These are phyloP conservation scores for Scaptomyza caliginosa DNA, from an alignment of 2,888 invertebrate species.

Conservation along the genomic window DNA sequence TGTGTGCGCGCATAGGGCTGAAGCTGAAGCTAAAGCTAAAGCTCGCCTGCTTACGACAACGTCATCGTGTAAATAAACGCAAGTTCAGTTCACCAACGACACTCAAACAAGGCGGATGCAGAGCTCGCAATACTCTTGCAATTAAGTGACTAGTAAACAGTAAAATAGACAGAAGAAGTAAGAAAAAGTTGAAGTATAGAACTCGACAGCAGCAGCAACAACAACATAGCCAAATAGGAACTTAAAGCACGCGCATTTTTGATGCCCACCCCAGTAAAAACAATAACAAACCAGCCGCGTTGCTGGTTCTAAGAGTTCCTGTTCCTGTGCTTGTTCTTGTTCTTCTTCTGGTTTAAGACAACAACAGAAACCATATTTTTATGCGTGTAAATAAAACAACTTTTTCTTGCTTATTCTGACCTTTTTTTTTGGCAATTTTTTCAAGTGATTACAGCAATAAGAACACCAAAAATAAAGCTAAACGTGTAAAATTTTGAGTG, in stretches of 20 bases:
- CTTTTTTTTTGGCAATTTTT: constrained; percentile 38
- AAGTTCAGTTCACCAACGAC: constrained; percentile 77
- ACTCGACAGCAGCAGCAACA: constrained; percentile 16
- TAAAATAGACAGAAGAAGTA: constrained; percentile 44
- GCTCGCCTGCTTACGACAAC: constrained; percentile 41
- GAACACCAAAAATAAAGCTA: constrained; percentile 25
- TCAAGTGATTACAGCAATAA: constrained; percentile 36
- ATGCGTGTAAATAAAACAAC: constrained; percentile 48
- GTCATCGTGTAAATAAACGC: constrained; percentile 62
- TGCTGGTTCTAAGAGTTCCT: constrained; percentile 1
- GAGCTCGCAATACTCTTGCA: constrained; percentile 44
- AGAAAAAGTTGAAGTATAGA: constrained; percentile 30
- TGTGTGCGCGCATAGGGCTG: constrained; percentile 27
- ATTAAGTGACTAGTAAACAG: constrained; percentile 42
- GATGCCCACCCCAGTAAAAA: constrained; percentile 12
- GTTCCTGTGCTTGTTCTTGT: constrained; percentile 1
- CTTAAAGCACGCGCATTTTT: constrained; percentile 28
- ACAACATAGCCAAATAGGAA: constrained; percentile 1
- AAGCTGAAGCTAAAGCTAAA: constrained; percentile 46
- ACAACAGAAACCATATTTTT: constrained; percentile 7
- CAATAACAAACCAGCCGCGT: constrained; percentile 11
- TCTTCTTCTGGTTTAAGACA: constrained; percentile 11
- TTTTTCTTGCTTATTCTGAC: constrained; percentile 27
- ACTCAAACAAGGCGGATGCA: constrained; percentile 73
- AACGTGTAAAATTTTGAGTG: constrained; percentile 36